phyloP scores from a whole-genome alignment of 1,140 invertebrate genomes.

The Ptiloglossa arizonensis region DNA sequence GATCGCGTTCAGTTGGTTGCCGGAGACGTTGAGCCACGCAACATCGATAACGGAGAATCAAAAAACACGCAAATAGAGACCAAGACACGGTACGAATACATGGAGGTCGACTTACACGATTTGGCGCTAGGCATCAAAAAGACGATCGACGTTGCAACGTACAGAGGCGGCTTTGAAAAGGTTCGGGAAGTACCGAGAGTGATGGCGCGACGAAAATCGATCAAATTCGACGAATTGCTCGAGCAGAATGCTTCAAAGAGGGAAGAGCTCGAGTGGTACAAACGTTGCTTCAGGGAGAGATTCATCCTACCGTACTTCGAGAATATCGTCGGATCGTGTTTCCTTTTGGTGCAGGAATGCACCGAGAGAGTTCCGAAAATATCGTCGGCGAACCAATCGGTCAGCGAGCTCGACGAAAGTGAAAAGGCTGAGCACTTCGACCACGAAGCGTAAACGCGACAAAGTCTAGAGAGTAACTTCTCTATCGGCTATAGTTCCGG shows the following conservation, averaged over 20 bases:
- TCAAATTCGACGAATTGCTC: conserved; percentile 34
- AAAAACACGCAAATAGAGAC: background rate
- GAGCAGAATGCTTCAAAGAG: conserved; percentile 25
- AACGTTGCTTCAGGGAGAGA: conserved; percentile 59
- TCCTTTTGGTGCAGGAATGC: conserved; percentile 48
- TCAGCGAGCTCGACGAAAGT: background rate
- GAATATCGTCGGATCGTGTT: conserved; percentile 56
- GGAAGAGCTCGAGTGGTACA: conserved; percentile 63
- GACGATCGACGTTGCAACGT: conserved; percentile 60
- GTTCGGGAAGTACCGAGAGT: background rate
- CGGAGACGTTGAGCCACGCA: background rate
- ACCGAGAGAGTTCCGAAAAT: conserved; percentile 22
- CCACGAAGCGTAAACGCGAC: background rate
- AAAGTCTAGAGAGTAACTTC: background rate
- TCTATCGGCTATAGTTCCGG: background rate
- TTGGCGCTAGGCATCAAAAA: conserved; percentile 59
- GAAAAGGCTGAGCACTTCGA: background rate
- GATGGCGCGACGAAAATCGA: conserved; percentile 35
- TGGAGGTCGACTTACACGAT: conserved; percentile 51
- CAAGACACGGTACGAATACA: conserved; percentile 15
- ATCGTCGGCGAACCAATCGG: background rate
- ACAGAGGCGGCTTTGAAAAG: conserved; percentile 57
- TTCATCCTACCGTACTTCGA: conserved; percentile 62
- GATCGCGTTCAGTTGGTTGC: conserved; percentile 30
- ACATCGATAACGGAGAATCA: background rate